A percentile compares a stretch with the other conserved stretches of the same genome.
phyloP scores from a whole-genome alignment of 2,113 vertebrate genomes.

The Machaerirhynchus nigripectus region DNA sequence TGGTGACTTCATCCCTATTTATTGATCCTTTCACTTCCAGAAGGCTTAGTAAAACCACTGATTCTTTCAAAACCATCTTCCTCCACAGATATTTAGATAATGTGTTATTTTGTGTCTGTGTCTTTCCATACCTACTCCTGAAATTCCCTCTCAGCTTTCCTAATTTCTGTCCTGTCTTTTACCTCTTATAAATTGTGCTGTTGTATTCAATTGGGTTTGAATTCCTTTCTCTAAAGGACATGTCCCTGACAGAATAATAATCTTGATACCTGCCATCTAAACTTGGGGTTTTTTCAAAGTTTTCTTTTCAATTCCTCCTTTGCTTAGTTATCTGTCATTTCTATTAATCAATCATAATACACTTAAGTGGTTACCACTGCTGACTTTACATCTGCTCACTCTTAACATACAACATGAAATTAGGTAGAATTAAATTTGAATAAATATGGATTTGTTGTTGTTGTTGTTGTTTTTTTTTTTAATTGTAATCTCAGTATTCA shows the following conservation, averaged over 20 bases:
- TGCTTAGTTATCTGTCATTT: not conserved
- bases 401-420: not conserved
- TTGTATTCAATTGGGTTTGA: not conserved
- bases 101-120: not conserved
- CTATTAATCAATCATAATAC: not conserved
- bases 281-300: fast-evolving
- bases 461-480: too few relatives aligned
- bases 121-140: not conserved
- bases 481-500: not conserved
- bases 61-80: not conserved
- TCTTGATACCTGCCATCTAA: not conserved
- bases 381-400: not conserved
- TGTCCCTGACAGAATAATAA: not conserved
- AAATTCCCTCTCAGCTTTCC: not conserved
- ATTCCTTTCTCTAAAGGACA: not conserved
- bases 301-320: not conserved
- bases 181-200: not conserved
- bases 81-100: not conserved
- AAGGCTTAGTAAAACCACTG: not conserved
- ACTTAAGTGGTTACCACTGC: not conserved
- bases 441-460: not conserved
- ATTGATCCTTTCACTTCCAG: not conserved
- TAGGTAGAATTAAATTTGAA: not conserved
- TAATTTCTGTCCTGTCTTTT: not conserved
- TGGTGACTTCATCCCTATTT: not conserved